Base-by-base conservation (phyloP, 2,113 vertebrate species). In the Gulo gulo region DNA sequence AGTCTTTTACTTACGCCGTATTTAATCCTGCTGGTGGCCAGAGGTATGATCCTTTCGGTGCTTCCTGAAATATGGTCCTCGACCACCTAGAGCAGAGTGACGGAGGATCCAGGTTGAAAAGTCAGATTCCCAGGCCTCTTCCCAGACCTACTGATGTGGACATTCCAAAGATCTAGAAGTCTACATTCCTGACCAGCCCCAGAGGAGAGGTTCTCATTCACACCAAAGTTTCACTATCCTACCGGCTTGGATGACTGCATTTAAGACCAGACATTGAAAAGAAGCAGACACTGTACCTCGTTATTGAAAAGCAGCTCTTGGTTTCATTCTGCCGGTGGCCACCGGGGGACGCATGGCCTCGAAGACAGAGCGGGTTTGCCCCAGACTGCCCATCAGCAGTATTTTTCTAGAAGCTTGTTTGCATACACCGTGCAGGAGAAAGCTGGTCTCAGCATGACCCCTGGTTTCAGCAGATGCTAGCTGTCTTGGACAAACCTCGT, bases 11-110 rank as follows among this genome's bases (percentile, higher is more conserved):
- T 23, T 67, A 13, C 10, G 78, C 71, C 61, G 3, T 47, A 18
- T 96, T 97, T 59, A 81, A 87, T 91, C 65, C 92, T 86, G 78
- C 42, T 15, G 45, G 11, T 16, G 89, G 55, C 57, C 47, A 47
- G 31, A 73, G 26, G 20, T 26, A 1, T 12, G 34, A 4, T 16
- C 39, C 23, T 59, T 63, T 34, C 16, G 26, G 36, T 55, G 45
- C n/a, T 61, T 52, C 87, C 84, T 52, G 24, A 90, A 85, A 26
- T 89, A 29, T 31, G 14, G 14, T 34, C 52, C 81, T 26, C 11
- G 47, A 52, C 8, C 18, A 81, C 34, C 52, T 16, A 36, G 50
- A 74, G 57, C 15, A 13, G 67, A 94, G 50, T 42, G 79, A 91
- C 14, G 26, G 55, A 26, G 45, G 63, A 57, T 42, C 31, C 47